Evolutionary conservation across 1,140 invertebrate species (phyloP), one percentile per base, ranked within the genome.

Genomic region (Macrotrachela quadricornifera): DNA sequence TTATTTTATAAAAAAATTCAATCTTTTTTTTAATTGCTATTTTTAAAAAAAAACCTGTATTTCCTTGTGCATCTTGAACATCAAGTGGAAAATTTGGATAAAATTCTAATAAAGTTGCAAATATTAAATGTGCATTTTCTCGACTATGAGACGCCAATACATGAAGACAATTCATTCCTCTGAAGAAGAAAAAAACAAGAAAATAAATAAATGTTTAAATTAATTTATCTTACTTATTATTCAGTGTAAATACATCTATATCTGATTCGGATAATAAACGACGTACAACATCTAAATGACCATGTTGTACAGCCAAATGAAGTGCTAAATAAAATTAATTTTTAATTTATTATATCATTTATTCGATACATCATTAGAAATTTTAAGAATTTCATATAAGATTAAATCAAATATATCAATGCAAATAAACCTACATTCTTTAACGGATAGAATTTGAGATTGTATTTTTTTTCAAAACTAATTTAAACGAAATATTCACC

Each of bases 281-380:
- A 58, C 81, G 73, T 0, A 81, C 80, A 13, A 83, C 80, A 39
- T 77, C 71, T 0, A 85, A 71, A 64, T 90, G 82, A 1, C 85
- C 85, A 59, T 82, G 78, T 58, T 80, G 76, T 2, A 85, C 83
- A 10, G 85, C 85, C 46, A 87, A 75, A 67, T 94, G 87, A 39
- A 94, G 72, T 3, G 86, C 85, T 75, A 60, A 37, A n/a, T n/a
- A n/a, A n/a, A n/a, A n/a, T n/a, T n/a, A n/a, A n/a, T n/a, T n/a
- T n/a, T n/a, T n/a, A n/a, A n/a, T n/a, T n/a, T n/a, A n/a, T n/a
- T n/a, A n/a, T n/a, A n/a, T n/a, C n/a, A n/a, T n/a, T n/a, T n/a
- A n/a, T n/a, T n/a, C n/a, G n/a, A n/a, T n/a, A n/a, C n/a, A n/a
- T n/a, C n/a, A n/a, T n/a, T n/a, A n/a, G n/a, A n/a, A n/a, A n/a